phyloP scores from a whole-genome alignment of 2,888 invertebrate genomes.

The Ypsolopha scabrella region DNA sequence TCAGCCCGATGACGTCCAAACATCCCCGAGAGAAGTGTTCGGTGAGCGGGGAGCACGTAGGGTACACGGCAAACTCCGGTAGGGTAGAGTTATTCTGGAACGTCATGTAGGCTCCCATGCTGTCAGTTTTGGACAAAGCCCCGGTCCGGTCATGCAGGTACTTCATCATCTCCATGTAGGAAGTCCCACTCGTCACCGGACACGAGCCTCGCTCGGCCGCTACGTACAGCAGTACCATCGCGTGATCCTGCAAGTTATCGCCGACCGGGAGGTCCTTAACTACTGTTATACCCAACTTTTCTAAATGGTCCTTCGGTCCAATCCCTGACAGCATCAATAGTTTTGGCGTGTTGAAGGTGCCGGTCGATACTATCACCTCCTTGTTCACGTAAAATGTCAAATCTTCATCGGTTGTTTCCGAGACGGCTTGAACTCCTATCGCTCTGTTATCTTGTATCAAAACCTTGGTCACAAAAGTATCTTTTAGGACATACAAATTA shows the following conservation, averaged over 20 bases:
- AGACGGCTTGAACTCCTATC: slow-evolving; percentile 27
- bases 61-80: slow-evolving; percentile 48
- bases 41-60: slow-evolving; percentile 28
- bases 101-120: slow-evolving; percentile 36
- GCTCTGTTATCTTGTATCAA: slow-evolving; percentile 29
- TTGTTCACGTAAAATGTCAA: slow-evolving; percentile 26
- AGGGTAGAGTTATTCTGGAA: slow-evolving; percentile 16
- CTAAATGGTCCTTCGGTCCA: slow-evolving; percentile 34
- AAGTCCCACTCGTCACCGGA: slow-evolving; percentile 11
- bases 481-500: slow-evolving; percentile 34
- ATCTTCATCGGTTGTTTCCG: slow-evolving; percentile 14
- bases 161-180: slow-evolving; percentile 30
- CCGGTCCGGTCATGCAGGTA: slow-evolving; percentile 41
- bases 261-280: slow-evolving; percentile 42
- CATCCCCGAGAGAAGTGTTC: slow-evolving; percentile 26
- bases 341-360: slow-evolving; percentile 48
- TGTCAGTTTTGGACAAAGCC: slow-evolving; percentile 25
- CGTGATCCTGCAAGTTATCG: slow-evolving; percentile 45
- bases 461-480: slow-evolving; percentile 34
- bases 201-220: slow-evolving; percentile 40
- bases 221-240: slow-evolving; percentile 37
- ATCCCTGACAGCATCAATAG: slow-evolving; percentile 44
- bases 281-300: slow-evolving; percentile 25
- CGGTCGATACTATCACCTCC: slow-evolving; percentile 46
- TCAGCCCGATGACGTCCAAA: slow-evolving; percentile 24